phyloP scores from a whole-genome alignment of 2,797 vertebrate species.

The Etheostoma nigrum region DNA sequence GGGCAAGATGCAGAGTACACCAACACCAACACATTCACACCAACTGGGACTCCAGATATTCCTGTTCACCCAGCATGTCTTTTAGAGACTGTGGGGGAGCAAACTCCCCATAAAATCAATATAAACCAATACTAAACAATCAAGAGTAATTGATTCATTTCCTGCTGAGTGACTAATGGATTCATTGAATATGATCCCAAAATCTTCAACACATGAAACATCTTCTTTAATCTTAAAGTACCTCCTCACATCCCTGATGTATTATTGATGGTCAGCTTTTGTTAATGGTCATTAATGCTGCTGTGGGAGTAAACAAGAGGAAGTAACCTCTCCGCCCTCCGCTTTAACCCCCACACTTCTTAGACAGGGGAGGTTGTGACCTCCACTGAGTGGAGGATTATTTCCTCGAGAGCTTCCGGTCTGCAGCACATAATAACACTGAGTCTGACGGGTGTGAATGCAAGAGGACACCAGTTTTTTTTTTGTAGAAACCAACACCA shows the following conservation, averaged over 20 bases:
- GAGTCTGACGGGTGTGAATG: not conserved
- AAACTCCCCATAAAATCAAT: not conserved
- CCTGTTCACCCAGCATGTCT: not conserved
- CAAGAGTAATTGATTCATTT: constrained; percentile 9
- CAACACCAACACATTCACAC: not conserved
- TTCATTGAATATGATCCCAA: not conserved
- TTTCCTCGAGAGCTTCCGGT: constrained; percentile 41
- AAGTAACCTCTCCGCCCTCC: constrained; percentile 1
- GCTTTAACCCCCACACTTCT: not conserved
- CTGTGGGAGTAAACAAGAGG: constrained; percentile 25
- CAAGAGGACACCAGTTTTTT: not conserved
- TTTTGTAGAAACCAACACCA: not conserved
- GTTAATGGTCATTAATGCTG: constrained; percentile 28
- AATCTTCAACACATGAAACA: not conserved
- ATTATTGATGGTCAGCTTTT: constrained; percentile 34
- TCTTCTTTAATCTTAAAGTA: too few species aligned
- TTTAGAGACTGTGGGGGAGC: too few species aligned
- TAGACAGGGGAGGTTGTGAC: constrained; percentile 24
- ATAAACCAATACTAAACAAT: not conserved
- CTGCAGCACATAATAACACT: constrained; percentile 25
- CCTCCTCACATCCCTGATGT: constrained; percentile 13
- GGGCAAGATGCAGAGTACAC: not conserved
- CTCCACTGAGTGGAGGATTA: constrained; percentile 18
- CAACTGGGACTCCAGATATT: not conserved
- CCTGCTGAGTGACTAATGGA: constrained; percentile 16